A percentile compares a stretch with the other conserved stretches of the same genome.
These are phyloP conservation scores for Equus quagga DNA, from an alignment of 2,113 vertebrate genomes.

Conservation along the genomic window DNA sequence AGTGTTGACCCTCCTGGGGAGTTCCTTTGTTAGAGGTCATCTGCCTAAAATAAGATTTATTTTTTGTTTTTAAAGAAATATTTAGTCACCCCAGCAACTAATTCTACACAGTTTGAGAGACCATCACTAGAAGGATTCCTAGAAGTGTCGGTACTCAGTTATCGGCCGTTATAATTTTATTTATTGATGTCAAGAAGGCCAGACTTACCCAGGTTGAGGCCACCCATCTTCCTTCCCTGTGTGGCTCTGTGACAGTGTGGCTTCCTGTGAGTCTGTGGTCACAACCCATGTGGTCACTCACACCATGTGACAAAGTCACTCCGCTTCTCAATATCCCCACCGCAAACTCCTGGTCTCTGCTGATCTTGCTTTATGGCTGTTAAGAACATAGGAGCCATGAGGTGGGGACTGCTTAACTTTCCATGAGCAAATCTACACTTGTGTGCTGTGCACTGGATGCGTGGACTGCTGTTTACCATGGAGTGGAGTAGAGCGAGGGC, in stretches of 20 bases:
- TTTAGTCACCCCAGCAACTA: background rate
- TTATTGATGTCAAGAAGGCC: background rate
- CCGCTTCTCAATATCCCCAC: background rate
- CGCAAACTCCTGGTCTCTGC: background rate
- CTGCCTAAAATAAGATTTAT: background rate
- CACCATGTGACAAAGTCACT: background rate
- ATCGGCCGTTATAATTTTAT: background rate
- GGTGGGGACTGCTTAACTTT: background rate
- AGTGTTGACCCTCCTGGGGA: background rate
- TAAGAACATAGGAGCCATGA: background rate
- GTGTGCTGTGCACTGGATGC: rapidly evolving
- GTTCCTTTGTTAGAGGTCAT: background rate
- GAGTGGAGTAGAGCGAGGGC: background rate
- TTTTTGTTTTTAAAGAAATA: constrained; percentile 15
- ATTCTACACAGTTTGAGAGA: background rate
- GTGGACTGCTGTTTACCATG: background rate
- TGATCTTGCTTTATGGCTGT: background rate
- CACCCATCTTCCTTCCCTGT: background rate
- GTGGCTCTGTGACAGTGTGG: background rate
- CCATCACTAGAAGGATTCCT: background rate
- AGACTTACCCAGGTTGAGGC: background rate
- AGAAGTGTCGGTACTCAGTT: background rate
- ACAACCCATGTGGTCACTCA: rapidly evolving
- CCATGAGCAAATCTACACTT: background rate
- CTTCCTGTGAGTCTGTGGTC: background rate